Base-by-base conservation (phyloP, 2,797 vertebrate species). In the Poecilia gillii region DNA sequence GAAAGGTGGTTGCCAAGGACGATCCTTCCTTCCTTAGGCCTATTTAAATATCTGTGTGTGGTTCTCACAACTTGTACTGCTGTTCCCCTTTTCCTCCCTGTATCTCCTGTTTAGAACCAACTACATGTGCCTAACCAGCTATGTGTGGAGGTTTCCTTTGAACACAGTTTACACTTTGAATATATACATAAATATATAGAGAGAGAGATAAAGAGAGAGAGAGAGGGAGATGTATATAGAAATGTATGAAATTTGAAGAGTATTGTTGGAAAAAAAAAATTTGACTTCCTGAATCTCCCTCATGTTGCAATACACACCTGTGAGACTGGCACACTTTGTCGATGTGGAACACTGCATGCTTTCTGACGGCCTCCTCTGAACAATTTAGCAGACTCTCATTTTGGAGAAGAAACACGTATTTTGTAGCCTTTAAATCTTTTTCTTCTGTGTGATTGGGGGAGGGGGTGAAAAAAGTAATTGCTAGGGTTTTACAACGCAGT, bases 71-170 rank as follows among this genome's bases (percentile, higher is more conserved):
- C 85, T 84, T 82, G 86, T 85, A 90, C 90, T 89, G 87, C 86
- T 93, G 89, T 93, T 87, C 73, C 90, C 82, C 75, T 71, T 82
- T 74, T 84, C 76, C 72, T 84, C 74, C 84, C 81, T 86, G 74
- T 88, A 85, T 87, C 82, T 80, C 85, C 88, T 90, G 90, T 91
- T 92, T 91, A 91, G 91, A 93, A 93, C 90, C 92, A 94, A 95
- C 92, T 95, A 95, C 94, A 94, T 92, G 95, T 96, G 95, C 96
- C 95, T 96, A 95, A 94, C 93, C 95, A 96, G 95, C 95, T 94
- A 93, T 91, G 91, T 92, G 91, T 94, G 94, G 93, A 92, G 92
- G 92, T 95, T 95, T 93, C 92, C 87, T 93, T 93, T 93, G 87
- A 92, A 92, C 89, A 94, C 89, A 89, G 91, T 94, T 93, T 94